Evolutionary conservation across 2,797 vertebrate species (phyloP).

Genomic region (Falco peregrinus): DNA sequence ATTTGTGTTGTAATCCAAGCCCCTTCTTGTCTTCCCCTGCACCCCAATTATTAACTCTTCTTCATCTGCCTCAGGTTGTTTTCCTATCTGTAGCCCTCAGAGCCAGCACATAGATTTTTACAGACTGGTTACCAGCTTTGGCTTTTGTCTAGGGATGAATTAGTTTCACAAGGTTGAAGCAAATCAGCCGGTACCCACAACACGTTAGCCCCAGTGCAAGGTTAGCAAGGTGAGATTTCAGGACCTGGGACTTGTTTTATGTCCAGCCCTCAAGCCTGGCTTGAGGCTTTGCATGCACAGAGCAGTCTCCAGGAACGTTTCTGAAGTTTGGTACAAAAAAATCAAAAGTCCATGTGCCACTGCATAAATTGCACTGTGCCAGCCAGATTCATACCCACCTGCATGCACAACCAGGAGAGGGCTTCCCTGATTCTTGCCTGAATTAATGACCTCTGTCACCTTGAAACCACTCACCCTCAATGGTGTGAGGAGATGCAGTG

Average conservation of each 20-base stretch:
- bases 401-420: not conserved
- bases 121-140: not conserved
- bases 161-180: not conserved
- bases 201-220: rapidly evolving
- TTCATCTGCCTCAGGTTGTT: not conserved
- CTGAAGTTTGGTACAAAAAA: not conserved
- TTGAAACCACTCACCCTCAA: not conserved
- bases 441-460: not conserved
- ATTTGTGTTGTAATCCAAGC: constrained; percentile 11
- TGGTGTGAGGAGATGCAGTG: not conserved
- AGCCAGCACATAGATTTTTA: not conserved
- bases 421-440: not conserved
- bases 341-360: rapidly evolving
- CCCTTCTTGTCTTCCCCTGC: not conserved
- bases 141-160: not conserved
- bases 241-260: not conserved
- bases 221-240: not conserved
- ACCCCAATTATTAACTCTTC: constrained; percentile 10
- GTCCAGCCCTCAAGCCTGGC: not conserved
- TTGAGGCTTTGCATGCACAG: not conserved
- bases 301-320: not conserved
- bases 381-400: not conserved
- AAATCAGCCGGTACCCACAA: not conserved
- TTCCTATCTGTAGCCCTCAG: not conserved
- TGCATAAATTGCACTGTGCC: not conserved